phyloP scores from a whole-genome alignment of 30 jellyfish, hydroid and myxozoan genomes.

The Morbakka virulenta region DNA sequence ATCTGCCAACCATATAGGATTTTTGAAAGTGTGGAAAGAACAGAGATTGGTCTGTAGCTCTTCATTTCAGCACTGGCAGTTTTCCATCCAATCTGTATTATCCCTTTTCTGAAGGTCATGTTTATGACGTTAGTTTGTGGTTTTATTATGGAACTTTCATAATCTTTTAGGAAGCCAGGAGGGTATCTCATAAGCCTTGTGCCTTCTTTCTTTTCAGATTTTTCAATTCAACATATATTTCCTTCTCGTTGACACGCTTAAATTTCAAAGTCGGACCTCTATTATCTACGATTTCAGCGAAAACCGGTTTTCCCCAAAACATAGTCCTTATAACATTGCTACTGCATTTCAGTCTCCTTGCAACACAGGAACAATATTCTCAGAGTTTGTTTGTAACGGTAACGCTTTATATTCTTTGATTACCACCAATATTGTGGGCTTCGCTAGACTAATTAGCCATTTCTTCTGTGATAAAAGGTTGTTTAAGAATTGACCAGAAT shows the following conservation, averaged over 20 bases:
- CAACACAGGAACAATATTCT: conserved; percentile 36
- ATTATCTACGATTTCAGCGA: conserved; percentile 11
- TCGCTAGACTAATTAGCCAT: neutral
- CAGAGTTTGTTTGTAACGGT: conserved; percentile 41
- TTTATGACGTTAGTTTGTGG: conserved; percentile 42
- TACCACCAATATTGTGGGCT: conserved; percentile 6
- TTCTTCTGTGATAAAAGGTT: neutral
- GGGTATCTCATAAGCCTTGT: conserved; percentile 26
- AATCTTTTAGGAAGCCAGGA: conserved; percentile 34
- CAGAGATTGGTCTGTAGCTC: conserved; percentile 69
- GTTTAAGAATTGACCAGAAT: conserved; percentile 7
- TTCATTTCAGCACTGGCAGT: conserved; percentile 54
- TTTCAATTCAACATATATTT: conserved; percentile 15
- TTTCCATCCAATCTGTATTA: conserved; percentile 59
- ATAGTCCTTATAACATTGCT: conserved; percentile 24
- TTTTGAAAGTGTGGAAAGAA: conserved; percentile 49
- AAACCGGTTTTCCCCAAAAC: conserved; percentile 2
- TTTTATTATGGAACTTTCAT: neutral
- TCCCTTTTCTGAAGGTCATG: conserved; percentile 45
- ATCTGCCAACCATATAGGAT: conserved; percentile 34
- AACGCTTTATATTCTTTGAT: conserved; percentile 19
- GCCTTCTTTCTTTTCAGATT: conserved; percentile 42
- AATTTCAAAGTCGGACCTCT: conserved; percentile 17
- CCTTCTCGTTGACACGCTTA: conserved; percentile 35
- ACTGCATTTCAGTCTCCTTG: conserved; percentile 42